Percentiles rank a stretch among this genome's conserved stretches.
Conservation (phyloP, 1,140 invertebrate genomes). For the Drosophila guanche region DNA sequence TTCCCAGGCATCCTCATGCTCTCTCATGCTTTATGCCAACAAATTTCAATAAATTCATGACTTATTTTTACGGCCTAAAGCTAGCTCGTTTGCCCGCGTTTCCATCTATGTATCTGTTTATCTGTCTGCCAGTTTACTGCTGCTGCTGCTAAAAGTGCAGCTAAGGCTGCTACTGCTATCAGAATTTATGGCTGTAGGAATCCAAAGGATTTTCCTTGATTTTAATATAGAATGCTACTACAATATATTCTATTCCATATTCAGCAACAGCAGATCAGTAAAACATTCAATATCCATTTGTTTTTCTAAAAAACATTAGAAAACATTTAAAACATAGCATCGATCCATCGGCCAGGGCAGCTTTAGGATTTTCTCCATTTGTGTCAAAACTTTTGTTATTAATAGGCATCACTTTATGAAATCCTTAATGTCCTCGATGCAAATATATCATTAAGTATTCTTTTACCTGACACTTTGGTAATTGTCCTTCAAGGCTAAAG, state of each 20-base stretch:
- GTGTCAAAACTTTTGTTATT: neutral
- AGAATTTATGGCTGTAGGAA: slow-evolving; percentile 50
- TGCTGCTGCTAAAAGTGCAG: slow-evolving; percentile 54
- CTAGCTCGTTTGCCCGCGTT: slow-evolving; percentile 8
- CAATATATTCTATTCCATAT: neutral
- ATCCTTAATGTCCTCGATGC: neutral
- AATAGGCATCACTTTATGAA: neutral
- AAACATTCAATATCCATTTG: neutral
- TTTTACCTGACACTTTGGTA: too few relatives aligned
- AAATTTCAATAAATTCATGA: slow-evolving; percentile 81
- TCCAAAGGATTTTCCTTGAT: slow-evolving; percentile 37
- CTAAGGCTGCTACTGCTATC: slow-evolving; percentile 32
- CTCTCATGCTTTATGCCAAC: slow-evolving; percentile 42
- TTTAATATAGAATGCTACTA: slow-evolving; percentile 13
- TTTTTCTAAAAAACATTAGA: neutral
- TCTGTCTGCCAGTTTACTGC: slow-evolving; percentile 8
- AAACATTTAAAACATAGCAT: neutral
- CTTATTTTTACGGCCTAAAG: slow-evolving; percentile 65
- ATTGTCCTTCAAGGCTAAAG: too few relatives aligned
- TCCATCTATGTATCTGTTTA: slow-evolving; percentile 6
- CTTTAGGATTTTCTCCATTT: too few relatives aligned
- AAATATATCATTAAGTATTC: neutral
- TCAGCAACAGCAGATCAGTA: too few relatives aligned
- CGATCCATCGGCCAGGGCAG: too few relatives aligned
- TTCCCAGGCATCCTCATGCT: slow-evolving; percentile 25